Evolutionary conservation across 2,797 vertebrate species (phyloP), one percentile per base, ranked within the genome.

Genomic region (Xerus rutilus): DNA sequence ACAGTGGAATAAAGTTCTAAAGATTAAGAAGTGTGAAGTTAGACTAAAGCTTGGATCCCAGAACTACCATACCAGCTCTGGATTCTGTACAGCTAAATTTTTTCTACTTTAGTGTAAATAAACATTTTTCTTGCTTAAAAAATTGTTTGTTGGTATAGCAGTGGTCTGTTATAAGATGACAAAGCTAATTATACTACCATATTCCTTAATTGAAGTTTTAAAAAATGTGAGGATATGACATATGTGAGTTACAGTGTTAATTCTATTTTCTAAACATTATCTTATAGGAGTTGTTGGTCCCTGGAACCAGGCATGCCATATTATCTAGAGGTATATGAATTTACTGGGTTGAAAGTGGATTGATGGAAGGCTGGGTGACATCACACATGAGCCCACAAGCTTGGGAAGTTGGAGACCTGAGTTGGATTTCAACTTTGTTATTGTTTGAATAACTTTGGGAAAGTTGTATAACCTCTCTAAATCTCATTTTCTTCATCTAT

Each of bases 61-160:
- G 6, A 89, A 93, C 65, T 93, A 28, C 28, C 47, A 3, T 17
- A 57, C 54, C 12, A 78, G 7, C 49, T 96, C 21, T 74, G 13
- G 65, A 49, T 25, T 92, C 32, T 81, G 21, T 47, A 28, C 32
- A 59, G 70, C 49, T 89, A 35, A 89, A 90, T 18, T 67, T 88
- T 90, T 49, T 18, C 23, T 91, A n/a, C 14, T 76, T 23, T 45
- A 59, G 82, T 32, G 8, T 86, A 93, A 94, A 78, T 81, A 82
- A 88, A 49, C 21, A 67, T 20, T 18, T 43, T 10, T 47, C 10
- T 85, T 87, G 18, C 35, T 88, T 62, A 86, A 87, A 18, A 13
- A 4, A 21, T 47, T 86, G 3, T 73, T n/a, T 73, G 23, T 7
- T 70, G 23, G 7, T 65, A 39, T 39, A 3, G 25, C 13, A n/a